A percentile compares a stretch with the other conserved stretches of the same genome.
phyloP scores from a whole-genome alignment of 2,888 invertebrate species.

The Ophioninae sp. region DNA sequence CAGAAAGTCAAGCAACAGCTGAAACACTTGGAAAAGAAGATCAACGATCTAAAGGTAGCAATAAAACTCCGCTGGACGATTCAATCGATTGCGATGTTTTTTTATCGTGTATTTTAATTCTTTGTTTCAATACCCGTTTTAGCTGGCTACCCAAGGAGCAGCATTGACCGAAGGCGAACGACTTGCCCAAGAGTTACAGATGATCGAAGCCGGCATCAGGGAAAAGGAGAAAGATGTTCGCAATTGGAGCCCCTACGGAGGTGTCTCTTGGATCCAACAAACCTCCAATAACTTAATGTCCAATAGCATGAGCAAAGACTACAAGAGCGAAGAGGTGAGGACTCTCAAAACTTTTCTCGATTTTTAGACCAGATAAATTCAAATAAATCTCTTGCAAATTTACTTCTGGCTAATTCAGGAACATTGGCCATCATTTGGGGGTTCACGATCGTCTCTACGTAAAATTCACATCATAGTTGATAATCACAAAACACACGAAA shows the following conservation, averaged over 20 bases:
- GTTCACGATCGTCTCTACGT: too few relatives aligned
- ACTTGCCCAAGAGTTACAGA: conserved; percentile 84
- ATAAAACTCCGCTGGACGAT: conserved; percentile 17
- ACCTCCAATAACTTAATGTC: conserved; percentile 72
- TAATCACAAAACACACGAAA: too few relatives aligned
- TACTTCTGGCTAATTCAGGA: too few relatives aligned
- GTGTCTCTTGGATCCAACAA: conserved; percentile 77
- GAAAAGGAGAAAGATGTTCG: conserved; percentile 85
- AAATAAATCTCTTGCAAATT: too few relatives aligned
- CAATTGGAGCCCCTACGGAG: conserved; percentile 79
- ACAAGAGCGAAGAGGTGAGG: conserved; percentile 78
- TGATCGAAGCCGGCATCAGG: conserved; percentile 85
- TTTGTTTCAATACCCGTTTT: not conserved
- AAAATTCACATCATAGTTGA: too few relatives aligned
- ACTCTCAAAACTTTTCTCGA: not conserved
- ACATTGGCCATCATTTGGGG: too few relatives aligned
- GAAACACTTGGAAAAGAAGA: conserved; percentile 84
- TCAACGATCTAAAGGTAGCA: conserved; percentile 83
- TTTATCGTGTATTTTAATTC: not conserved
- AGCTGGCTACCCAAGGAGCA: conserved; percentile 83
- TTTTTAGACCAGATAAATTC: too few relatives aligned
- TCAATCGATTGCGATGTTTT: not conserved
- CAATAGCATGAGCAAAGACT: conserved; percentile 75
- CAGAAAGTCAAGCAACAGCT: conserved; percentile 84
- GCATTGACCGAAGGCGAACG: conserved; percentile 83